A percentile compares a stretch with the other conserved stretches of the same genome.
Evolutionary conservation across 2,797 vertebrate species (phyloP).

Genomic region (Crocodylus rhombifer): DNA sequence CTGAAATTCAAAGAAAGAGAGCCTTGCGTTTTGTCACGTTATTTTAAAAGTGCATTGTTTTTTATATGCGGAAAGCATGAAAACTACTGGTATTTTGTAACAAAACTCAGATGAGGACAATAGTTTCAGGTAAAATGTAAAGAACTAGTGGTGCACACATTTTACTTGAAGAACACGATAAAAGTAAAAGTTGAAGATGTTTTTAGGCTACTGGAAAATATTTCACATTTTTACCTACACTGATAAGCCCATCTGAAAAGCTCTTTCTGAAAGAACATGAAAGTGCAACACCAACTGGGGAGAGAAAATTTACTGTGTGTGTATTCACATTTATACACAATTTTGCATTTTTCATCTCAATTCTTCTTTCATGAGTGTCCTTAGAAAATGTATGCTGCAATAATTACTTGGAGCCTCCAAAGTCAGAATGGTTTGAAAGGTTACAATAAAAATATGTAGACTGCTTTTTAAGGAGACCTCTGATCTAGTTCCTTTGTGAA

Average conservation of each 20-base stretch:
- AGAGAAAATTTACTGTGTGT: background rate
- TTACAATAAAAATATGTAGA: background rate
- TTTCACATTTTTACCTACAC: background rate
- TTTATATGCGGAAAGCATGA: background rate
- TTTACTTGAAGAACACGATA: background rate
- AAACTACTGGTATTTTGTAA: background rate
- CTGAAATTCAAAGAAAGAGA: background rate
- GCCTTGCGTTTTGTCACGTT: background rate
- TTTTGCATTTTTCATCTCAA: background rate
- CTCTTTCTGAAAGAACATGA: background rate
- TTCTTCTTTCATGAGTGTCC: background rate
- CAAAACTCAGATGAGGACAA: background rate
- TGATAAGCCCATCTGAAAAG: background rate
- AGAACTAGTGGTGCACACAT: background rate
- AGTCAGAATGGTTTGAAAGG: background rate
- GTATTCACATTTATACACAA: background rate
- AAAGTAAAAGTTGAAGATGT: background rate
- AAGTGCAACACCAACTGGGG: background rate
- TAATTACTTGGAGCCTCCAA: background rate
- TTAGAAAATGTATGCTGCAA: background rate
- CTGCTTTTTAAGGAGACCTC: background rate
- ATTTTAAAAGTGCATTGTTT: background rate
- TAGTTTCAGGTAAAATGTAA: background rate
- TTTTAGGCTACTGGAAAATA: background rate
- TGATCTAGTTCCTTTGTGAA: background rate